A percentile compares a stretch with the other conserved stretches of the same genome.
These are phyloP conservation scores for Rhinopithecus roxellana DNA, from an alignment of 2,113 vertebrate genomes.

Conservation along the genomic window DNA sequence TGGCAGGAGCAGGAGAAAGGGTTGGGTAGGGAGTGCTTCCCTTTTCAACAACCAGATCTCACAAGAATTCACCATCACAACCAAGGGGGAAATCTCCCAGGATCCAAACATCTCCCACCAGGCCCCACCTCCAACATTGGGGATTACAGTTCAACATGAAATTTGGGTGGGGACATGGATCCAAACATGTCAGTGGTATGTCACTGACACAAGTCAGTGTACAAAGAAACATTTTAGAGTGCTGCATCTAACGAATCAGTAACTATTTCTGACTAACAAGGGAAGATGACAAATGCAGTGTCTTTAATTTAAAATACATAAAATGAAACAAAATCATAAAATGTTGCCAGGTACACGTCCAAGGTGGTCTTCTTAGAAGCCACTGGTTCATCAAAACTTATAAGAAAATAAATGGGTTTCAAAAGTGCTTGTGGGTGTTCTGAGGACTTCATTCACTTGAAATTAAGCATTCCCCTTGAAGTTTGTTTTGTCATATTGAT, in stretches of 20 bases:
- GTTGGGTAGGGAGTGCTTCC: no score
- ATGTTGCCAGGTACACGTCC: not conserved
- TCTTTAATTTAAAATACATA: not conserved
- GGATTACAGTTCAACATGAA: no score
- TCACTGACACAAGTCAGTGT: not conserved
- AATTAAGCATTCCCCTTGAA: not conserved
- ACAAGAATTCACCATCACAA: no score
- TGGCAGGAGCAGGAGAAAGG: no score
- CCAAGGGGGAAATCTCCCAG: no score
- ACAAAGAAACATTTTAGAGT: not conserved
- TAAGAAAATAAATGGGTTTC: no score
- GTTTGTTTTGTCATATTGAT: not conserved
- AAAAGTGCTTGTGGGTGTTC: not conserved
- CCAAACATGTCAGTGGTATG: no score
- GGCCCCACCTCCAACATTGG: no score
- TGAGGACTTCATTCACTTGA: not conserved
- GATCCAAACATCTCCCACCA: no score
- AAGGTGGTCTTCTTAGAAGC: not conserved
- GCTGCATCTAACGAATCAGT: no score
- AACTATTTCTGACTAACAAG: not conserved
- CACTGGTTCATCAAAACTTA: not conserved
- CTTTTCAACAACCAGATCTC: no score
- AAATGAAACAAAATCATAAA: not conserved
- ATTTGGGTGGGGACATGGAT: no score
- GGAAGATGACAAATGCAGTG: rapidly evolving